Conservation (phyloP, 2,797 vertebrate species). For the Sebastes itinus region DNA sequence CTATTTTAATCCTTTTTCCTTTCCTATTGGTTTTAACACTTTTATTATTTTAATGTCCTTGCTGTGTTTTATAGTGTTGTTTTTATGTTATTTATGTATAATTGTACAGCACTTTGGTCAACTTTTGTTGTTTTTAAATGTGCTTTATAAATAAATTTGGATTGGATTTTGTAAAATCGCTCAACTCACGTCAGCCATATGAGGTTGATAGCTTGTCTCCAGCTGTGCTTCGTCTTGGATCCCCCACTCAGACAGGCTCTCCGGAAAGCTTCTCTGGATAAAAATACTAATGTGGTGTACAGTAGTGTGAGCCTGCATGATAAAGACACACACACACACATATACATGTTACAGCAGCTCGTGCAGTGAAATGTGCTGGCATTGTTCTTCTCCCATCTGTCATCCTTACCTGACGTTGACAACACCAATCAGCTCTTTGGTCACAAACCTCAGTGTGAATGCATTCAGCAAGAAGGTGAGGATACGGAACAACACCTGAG, state of each 20-base stretch:
- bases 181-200: slow-evolving; percentile 93
- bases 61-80: too few relatives aligned
- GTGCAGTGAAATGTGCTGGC: neutral
- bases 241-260: slow-evolving; percentile 92
- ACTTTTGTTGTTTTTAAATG: too few relatives aligned
- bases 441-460: slow-evolving; percentile 94
- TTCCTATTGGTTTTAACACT: too few relatives aligned
- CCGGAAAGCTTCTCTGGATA: slow-evolving; percentile 95
- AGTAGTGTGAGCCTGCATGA: slow-evolving; percentile 88
- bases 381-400: neutral
- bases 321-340: neutral
- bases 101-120: too few relatives aligned
- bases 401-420: slow-evolving; percentile 92
- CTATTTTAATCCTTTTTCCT: too few relatives aligned
- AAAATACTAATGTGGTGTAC: slow-evolving; percentile 92
- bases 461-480: slow-evolving; percentile 94
- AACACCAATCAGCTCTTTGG: slow-evolving; percentile 92
- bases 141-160: too few relatives aligned
- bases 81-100: too few relatives aligned
- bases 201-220: slow-evolving; percentile 93
- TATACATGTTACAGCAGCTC: neutral
- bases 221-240: slow-evolving; percentile 83
- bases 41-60: too few relatives aligned
- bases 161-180: neutral
- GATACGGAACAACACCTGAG: slow-evolving; percentile 91